Conservation (phyloP, 2,113 vertebrate genomes). For the Urocynchramus pylzowi region DNA sequence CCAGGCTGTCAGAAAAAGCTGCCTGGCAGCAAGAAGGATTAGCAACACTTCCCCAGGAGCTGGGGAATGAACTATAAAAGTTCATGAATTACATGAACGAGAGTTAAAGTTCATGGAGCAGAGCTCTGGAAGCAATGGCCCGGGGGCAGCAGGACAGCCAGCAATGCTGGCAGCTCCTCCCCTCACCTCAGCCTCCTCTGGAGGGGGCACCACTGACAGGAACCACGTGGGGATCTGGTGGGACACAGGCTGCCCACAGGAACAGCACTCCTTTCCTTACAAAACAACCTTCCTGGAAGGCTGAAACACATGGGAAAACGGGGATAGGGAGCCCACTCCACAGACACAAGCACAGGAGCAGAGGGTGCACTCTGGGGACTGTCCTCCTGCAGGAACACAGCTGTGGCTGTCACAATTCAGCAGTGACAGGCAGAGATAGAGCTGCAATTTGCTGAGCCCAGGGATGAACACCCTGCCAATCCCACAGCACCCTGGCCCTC, state of each 20-base stretch:
- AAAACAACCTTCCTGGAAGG: background rate
- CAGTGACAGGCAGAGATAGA: background rate
- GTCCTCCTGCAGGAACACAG: background rate
- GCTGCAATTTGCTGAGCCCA: background rate
- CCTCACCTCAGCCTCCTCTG: background rate
- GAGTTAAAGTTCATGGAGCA: background rate
- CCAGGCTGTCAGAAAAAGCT: background rate
- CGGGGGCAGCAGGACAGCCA: background rate
- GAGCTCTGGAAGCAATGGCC: background rate
- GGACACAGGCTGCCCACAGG: background rate
- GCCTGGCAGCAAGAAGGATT: background rate
- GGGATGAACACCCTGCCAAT: background rate
- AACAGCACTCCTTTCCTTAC: background rate
- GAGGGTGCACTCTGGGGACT: background rate
- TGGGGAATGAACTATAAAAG: background rate
- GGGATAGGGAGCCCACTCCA: background rate
- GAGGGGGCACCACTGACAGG: background rate
- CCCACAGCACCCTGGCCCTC: fast-evolving
- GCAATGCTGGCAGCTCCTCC: background rate
- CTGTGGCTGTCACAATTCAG: background rate
- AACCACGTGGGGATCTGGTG: fast-evolving
- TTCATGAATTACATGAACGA: background rate
- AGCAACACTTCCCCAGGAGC: background rate
- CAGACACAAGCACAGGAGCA: background rate
- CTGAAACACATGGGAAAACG: background rate